These are phyloP conservation scores for Scaptodrosophila latifasciaeformis DNA, from an alignment of 2,888 invertebrate genomes.

Conservation along the genomic window DNA sequence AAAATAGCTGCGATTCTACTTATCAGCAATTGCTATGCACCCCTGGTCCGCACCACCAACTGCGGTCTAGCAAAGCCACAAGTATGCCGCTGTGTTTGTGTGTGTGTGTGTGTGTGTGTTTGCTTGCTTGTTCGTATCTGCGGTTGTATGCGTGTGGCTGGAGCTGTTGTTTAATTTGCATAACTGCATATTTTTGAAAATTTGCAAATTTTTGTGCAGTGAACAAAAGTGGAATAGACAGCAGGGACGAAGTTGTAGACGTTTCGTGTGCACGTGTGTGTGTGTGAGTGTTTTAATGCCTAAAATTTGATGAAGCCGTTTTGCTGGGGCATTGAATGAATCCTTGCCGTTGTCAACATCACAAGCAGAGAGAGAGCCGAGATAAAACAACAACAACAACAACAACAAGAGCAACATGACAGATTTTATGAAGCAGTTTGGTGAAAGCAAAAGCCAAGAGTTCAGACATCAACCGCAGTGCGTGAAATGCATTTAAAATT, in stretches of 20 bases:
- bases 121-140: too few relatives aligned
- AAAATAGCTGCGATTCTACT: too few relatives aligned
- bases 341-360: not conserved
- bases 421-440: not conserved
- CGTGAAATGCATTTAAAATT: slow-evolving; percentile 59
- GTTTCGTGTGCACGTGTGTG: too few relatives aligned
- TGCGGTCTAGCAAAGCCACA: too few relatives aligned
- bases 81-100: too few relatives aligned
- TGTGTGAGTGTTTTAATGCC: slow-evolving; percentile 22
- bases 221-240: not conserved
- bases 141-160: not conserved
- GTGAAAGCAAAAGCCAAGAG: slow-evolving; percentile 14
- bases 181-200: slow-evolving; percentile 35
- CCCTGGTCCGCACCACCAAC: too few relatives aligned
- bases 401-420: not conserved
- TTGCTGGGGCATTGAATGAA: not conserved
- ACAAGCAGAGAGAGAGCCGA: not conserved
- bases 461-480: slow-evolving; percentile 41
- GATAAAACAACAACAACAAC: not conserved
- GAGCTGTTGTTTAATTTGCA: slow-evolving; percentile 44
- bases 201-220: slow-evolving; percentile 24
- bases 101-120: too few relatives aligned
- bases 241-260: not conserved
- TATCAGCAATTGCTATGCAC: not conserved
- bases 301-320: slow-evolving; percentile 24